Base-by-base conservation (phyloP, 92 coral and sea anemone genomes). In the Porites lobata region DNA sequence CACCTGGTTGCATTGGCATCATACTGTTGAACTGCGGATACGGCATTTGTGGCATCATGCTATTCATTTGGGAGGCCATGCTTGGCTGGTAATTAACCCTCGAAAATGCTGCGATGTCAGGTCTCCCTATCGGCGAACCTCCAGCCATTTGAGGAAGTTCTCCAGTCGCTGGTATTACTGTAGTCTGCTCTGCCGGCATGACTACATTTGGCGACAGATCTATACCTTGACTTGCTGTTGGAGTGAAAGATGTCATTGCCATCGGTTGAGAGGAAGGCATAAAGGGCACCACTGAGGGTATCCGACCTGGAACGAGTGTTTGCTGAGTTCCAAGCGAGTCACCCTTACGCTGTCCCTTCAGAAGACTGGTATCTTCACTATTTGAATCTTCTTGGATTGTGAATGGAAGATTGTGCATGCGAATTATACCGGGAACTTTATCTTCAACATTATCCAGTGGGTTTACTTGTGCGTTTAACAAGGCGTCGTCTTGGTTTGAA, bases 361-460 rank as follows among this genome's bases (percentile, higher is more conserved):
- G 47, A 58, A 54, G 68, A 29, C 29, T 69, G 18, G 77, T 56
- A 14, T 69, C 86, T 8, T 54, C 69, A 10, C 78, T 69, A 10
- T 82, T 20, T 6, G 86, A 69, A 71, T 82, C 86, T 26, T 82
- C 86, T 82, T 69, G 78, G 78, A 82, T 57, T n/a, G 69, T 82
- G 62, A 69, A 69, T 6, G 86, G 86, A n/a, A 82, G 43, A 69
- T 82, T 82, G 69, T 82, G 86, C 18, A 82, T 82, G 24, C 24
- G 86, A 18, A 69, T 54, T 32, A 32, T 57, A 0, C 21, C 78
- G 0, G 68, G 66, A 14, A 51, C 54, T 17, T 82, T 78, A 22
- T 53, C 76, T 2, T 82, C 56, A 7, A 6, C 11, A 10, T 63
- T 69, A 2, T 57, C 68, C 12, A 57, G 2, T 12, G 19, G 32